Evolutionary conservation across 2,113 vertebrate species (phyloP).

Genomic region (Blennius ocellaris): DNA sequence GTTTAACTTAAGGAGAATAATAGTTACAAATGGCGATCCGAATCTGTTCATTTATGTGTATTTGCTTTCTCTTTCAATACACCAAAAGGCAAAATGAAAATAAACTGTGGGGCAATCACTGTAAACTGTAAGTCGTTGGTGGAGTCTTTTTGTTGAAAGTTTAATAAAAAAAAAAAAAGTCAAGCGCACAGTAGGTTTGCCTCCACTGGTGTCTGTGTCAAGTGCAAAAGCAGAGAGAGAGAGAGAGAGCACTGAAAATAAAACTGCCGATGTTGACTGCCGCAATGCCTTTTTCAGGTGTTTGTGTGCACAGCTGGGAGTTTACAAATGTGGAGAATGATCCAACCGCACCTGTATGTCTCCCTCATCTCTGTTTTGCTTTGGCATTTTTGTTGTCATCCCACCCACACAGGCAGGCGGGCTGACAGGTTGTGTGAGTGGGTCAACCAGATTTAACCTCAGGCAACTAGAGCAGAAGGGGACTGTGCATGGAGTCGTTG

Average conservation of each 20-base stretch:
- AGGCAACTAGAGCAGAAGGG: constrained; percentile 2
- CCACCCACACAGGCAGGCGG: constrained; percentile 1
- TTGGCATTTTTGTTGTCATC: constrained; percentile 12
- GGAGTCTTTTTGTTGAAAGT: too few relatives aligned
- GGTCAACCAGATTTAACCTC: constrained; percentile 20
- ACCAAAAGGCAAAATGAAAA: neutral
- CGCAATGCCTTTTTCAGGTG: neutral
- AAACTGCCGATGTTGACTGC: neutral
- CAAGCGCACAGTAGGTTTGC: neutral
- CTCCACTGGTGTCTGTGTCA: neutral
- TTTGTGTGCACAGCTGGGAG: neutral
- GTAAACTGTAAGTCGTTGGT: too few relatives aligned
- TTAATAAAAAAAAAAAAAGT: too few relatives aligned
- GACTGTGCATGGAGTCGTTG: neutral
- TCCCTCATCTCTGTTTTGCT: neutral
- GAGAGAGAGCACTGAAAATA: constrained; percentile 13
- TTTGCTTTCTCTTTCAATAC: neutral
- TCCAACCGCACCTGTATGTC: constrained; percentile 34
- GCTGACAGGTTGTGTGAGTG: constrained; percentile 45
- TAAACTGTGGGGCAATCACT: too few relatives aligned
- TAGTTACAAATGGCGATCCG: neutral
- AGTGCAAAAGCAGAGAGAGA: constrained; percentile 23
- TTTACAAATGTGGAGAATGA: constrained; percentile 4
- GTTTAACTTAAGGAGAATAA: too few relatives aligned
- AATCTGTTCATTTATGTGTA: neutral